These are phyloP conservation scores for Decapterus maruadsi DNA, from an alignment of 2,797 vertebrate species.

Conservation along the genomic window DNA sequence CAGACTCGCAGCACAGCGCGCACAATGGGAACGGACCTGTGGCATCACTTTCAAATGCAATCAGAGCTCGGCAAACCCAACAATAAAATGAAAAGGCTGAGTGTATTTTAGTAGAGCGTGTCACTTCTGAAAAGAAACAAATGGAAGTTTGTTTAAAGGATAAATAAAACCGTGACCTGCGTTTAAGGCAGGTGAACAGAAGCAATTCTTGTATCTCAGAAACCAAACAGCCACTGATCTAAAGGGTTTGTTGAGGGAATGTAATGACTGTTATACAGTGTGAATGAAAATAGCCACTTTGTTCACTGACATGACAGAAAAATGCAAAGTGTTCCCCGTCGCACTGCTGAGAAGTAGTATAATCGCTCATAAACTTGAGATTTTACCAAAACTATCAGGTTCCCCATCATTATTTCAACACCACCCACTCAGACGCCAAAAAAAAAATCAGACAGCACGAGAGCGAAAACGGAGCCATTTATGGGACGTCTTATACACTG, in stretches of 20 bases:
- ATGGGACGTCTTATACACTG: slow-evolving; percentile 69
- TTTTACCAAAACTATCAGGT: slow-evolving; percentile 83
- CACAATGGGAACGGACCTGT: slow-evolving; percentile 74
- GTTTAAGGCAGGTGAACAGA: slow-evolving; percentile 58
- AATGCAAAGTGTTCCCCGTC: slow-evolving; percentile 56
- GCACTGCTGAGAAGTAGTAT: slow-evolving; percentile 67
- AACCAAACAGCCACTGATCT: slow-evolving; percentile 33
- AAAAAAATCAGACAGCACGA: slow-evolving; percentile 72
- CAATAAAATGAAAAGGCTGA: slow-evolving; percentile 53
- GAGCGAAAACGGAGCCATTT: slow-evolving; percentile 80
- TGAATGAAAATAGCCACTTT: slow-evolving; percentile 68
- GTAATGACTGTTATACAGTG: slow-evolving; percentile 20
- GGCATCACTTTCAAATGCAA: slow-evolving; percentile 79
- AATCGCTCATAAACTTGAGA: slow-evolving; percentile 81
- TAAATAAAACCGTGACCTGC: slow-evolving; percentile 59
- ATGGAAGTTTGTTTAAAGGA: slow-evolving; percentile 54
- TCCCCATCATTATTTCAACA: slow-evolving; percentile 79
- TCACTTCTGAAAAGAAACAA: slow-evolving; percentile 60
- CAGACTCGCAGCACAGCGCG: slow-evolving; percentile 62
- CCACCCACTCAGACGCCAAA: slow-evolving; percentile 71
- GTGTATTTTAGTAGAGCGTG: slow-evolving; percentile 49
- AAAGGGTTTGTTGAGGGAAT: slow-evolving; percentile 34
- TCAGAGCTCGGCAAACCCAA: slow-evolving; percentile 64
- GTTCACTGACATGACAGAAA: slow-evolving; percentile 73
- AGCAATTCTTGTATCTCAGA: slow-evolving; percentile 38